These are phyloP conservation scores for Engraulis encrasicolus DNA, from an alignment of 2,113 vertebrate species.

Conservation along the genomic window DNA sequence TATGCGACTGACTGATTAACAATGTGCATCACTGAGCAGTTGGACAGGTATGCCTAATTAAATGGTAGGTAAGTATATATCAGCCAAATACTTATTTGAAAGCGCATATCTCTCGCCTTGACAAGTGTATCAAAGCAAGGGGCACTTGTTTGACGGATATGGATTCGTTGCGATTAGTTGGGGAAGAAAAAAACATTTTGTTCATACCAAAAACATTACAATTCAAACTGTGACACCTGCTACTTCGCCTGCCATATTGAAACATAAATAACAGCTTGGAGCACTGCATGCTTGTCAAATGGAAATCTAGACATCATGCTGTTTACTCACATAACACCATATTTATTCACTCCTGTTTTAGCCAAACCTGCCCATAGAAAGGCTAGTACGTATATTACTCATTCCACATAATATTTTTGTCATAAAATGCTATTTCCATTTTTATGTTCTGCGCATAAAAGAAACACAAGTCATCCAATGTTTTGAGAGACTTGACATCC, in stretches of 20 bases:
- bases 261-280: neutral
- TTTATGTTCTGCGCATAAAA: too few relatives aligned
- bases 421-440: conserved; percentile 15
- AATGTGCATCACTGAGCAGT: too few relatives aligned
- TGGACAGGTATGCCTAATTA: too few relatives aligned
- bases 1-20: too few relatives aligned
- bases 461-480: conserved; percentile 26
- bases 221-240: neutral
- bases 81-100: too few relatives aligned
- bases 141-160: too few relatives aligned
- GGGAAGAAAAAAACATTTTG: neutral
- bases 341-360: neutral
- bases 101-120: too few relatives aligned
- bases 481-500: neutral
- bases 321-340: neutral
- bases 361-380: neutral
- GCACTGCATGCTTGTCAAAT: neutral
- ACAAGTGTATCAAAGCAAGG: too few relatives aligned
- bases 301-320: neutral
- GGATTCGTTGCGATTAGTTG: too few relatives aligned
- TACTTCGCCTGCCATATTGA: neutral
- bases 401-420: neutral
- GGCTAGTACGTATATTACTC: neutral
- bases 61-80: too few relatives aligned
- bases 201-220: neutral